Evolutionary conservation across 1,140 invertebrate genomes (phyloP), one percentile per base, ranked within the genome.

Genomic region (Drosophila kanapiae): DNA sequence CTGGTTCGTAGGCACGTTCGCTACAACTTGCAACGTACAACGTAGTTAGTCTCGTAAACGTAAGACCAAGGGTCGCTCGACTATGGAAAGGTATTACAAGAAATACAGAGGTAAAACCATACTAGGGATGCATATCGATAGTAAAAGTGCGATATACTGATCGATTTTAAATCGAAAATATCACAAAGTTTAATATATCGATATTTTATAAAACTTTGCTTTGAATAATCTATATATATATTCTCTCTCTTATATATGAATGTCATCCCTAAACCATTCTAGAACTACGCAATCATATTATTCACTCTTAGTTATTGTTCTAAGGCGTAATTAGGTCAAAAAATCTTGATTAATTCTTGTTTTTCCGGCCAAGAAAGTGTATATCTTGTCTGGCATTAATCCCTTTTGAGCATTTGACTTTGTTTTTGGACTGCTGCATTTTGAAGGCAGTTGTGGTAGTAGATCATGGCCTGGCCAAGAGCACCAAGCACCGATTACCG

Each of bases 391-490:
- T 37, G 16, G 8, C 8, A 10, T 43, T 14, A 61, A 38, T 47
- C 11, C 11, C 18, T 27, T 27, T 2, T 3, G 7, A 37, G 14
- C 10, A 27, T 45, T 48, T 33, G 11, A 8, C 45, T 47, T 47
- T 37, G 14, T 48, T 71, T 48, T 37, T 33, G 40, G 16, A 14
- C 29, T 23, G 10, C 31, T 31, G 57, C 23, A 53, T 65, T 71
- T 13, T 18, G 40, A 38, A 40, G 29, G 74, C 74, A 71, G 42
- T 47, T 81, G 75, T 84, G 85, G 78, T 84, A 90, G 85, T 90
- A 90, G 85, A 90, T 90, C 85, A 90, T 79, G 85, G 85, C 85
- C 84, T 79, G 69, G 67, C 71, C 83, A 58, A 68, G 61, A 51
- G 29, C 48, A 33, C n/a, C n/a, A 51, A 67, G 48, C 61, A 37